Conservation (phyloP, 1,140 invertebrate genomes). For the Choristoneura fumiferana region DNA sequence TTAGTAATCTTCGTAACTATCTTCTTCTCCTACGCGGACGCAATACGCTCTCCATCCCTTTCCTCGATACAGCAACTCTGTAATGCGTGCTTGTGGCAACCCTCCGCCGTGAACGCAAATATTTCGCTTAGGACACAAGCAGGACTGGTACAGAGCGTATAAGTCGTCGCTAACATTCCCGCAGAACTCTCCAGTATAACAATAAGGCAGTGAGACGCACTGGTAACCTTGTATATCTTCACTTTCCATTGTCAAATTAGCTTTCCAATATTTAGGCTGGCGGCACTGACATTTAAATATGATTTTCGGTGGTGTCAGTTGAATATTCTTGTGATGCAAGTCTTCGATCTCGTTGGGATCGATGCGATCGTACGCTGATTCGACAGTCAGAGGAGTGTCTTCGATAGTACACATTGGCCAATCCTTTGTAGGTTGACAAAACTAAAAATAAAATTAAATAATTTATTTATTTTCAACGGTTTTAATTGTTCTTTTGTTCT, state of each 20-base stretch:
- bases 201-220: slow-evolving; percentile 49
- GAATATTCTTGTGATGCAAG: slow-evolving; percentile 52
- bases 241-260: slow-evolving; percentile 23
- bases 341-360: slow-evolving; percentile 62
- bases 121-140: slow-evolving; percentile 80
- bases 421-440: slow-evolving; percentile 49
- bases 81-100: slow-evolving; percentile 58
- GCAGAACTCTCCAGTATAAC: slow-evolving; percentile 56
- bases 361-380: slow-evolving; percentile 42
- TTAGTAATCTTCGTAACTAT: slow-evolving; percentile 58
- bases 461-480: too few relatives aligned
- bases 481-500: too few relatives aligned
- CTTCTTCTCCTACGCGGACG: slow-evolving; percentile 53
- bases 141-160: slow-evolving; percentile 81
- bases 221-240: slow-evolving; percentile 34
- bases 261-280: slow-evolving; percentile 57
- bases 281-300: slow-evolving; percentile 52
- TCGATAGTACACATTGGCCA: slow-evolving; percentile 48
- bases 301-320: slow-evolving; percentile 55
- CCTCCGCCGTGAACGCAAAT: slow-evolving; percentile 79
- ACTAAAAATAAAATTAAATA: slow-evolving; percentile 44
- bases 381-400: slow-evolving; percentile 42
- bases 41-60: slow-evolving; percentile 80
- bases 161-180: slow-evolving; percentile 71
- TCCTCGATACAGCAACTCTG: slow-evolving; percentile 80